Evolutionary conservation across 2,888 invertebrate genomes (phyloP).

Genomic region (Aspidiotus destructor): DNA sequence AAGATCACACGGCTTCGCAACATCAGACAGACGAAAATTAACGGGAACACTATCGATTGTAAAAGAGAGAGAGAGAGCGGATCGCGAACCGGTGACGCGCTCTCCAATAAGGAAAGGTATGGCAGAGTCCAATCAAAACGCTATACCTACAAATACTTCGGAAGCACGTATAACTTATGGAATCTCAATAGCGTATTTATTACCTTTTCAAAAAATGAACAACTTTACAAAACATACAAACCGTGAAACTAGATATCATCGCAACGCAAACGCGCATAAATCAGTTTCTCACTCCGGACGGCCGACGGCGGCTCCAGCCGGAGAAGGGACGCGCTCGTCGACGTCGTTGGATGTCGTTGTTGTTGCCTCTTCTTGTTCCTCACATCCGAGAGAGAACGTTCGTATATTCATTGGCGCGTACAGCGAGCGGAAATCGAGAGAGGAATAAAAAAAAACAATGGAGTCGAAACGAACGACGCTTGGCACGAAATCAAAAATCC

Average conservation of each 20-base stretch:
- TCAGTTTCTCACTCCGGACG: slow-evolving; percentile 21
- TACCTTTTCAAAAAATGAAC: slow-evolving; percentile 30
- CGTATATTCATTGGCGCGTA: background rate
- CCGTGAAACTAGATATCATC: slow-evolving; percentile 33
- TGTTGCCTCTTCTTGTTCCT: too few species aligned
- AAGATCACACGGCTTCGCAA: background rate
- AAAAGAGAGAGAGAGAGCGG: too few species aligned
- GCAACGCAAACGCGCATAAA: slow-evolving; percentile 26
- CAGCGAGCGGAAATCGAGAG: background rate
- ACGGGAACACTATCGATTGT: background rate
- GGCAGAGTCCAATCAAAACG: too few species aligned
- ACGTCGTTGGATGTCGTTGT: too few species aligned
- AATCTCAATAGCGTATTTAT: slow-evolving; percentile 32
- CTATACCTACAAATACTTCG: slow-evolving; percentile 10
- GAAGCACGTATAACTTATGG: slow-evolving; percentile 31
- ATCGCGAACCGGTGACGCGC: too few species aligned
- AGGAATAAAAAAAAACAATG: slow-evolving; percentile 4
- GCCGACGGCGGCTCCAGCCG: background rate
- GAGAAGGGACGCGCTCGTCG: too few species aligned
- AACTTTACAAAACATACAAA: slow-evolving; percentile 31
- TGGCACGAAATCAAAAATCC: slow-evolving; percentile 4
- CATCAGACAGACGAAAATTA: background rate
- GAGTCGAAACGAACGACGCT: background rate
- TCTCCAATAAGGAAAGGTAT: too few species aligned
- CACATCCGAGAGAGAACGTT: background rate